Evolutionary conservation across 2,113 vertebrate genomes (phyloP).

Genomic region (Thryonomys swinderianus): DNA sequence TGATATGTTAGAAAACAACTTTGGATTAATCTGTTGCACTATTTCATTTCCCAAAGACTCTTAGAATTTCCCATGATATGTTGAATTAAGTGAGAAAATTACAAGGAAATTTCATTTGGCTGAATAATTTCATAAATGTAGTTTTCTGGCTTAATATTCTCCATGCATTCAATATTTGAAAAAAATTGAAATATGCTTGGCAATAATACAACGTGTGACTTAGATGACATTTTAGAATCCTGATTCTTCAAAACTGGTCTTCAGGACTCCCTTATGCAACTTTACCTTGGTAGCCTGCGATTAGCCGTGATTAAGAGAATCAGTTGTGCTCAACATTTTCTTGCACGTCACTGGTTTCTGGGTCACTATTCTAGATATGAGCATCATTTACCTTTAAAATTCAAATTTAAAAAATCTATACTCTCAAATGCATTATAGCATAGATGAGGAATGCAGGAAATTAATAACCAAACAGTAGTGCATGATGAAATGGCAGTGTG

Average conservation of each 20-base stretch:
- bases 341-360: background rate
- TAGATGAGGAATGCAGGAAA: background rate
- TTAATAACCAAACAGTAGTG: background rate
- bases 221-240: slow-evolving; percentile 24
- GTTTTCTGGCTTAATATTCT: slow-evolving; percentile 39
- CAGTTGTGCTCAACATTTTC: slow-evolving; percentile 12
- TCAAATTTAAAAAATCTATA: background rate
- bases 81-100: background rate
- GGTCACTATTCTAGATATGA: background rate
- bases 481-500: background rate
- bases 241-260: background rate
- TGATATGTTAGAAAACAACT: slow-evolving; percentile 35
- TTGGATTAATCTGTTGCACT: slow-evolving; percentile 36
- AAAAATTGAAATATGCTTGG: background rate
- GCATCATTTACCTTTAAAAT: slow-evolving; percentile 36
- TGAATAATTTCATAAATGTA: background rate
- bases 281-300: background rate
- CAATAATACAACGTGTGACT: background rate
- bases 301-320: background rate
- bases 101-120: slow-evolving; percentile 40
- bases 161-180: background rate
- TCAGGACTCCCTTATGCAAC: background rate
- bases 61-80: background rate
- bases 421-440: background rate
- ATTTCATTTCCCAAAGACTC: slow-evolving; percentile 10